These are phyloP conservation scores for Nycticorax nycticorax DNA, from an alignment of 2,113 vertebrate species.

Conservation along the genomic window DNA sequence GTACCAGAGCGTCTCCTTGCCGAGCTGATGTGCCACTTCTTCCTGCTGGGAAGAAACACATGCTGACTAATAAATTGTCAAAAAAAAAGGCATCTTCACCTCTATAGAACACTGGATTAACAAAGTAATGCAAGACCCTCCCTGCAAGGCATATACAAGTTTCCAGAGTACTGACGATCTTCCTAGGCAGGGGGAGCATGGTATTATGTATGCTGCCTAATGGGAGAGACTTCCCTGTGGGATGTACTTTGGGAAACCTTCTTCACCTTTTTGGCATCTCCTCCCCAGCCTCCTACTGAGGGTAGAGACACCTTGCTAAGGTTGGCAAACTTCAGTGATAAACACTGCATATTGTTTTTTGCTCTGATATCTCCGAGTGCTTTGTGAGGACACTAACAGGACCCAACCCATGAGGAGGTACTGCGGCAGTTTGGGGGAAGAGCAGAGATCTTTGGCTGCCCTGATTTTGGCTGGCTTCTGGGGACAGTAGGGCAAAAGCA, in stretches of 20 bases:
- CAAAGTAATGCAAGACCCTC: background rate
- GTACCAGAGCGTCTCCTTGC: background rate
- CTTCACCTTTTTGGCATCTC: background rate
- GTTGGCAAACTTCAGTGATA: background rate
- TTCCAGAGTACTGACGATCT: background rate
- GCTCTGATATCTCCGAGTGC: background rate
- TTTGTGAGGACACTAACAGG: background rate
- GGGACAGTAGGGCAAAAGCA: background rate
- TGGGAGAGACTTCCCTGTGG: background rate
- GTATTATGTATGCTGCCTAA: rapidly evolving
- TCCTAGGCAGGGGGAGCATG: background rate
- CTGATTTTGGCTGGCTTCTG: background rate
- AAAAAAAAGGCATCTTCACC: background rate
- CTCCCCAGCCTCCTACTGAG: background rate
- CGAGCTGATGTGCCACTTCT: background rate
- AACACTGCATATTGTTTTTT: background rate
- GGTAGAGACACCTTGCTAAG: background rate
- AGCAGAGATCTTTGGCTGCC: background rate
- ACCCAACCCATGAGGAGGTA: background rate
- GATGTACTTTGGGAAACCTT: background rate
- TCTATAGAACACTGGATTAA: background rate
- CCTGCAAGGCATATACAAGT: background rate
- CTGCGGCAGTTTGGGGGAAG: background rate
- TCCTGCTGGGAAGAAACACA: background rate
- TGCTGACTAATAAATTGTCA: background rate